phyloP scores from a whole-genome alignment of 2,888 invertebrate genomes.

The Callyntrura guangdongensis region DNA sequence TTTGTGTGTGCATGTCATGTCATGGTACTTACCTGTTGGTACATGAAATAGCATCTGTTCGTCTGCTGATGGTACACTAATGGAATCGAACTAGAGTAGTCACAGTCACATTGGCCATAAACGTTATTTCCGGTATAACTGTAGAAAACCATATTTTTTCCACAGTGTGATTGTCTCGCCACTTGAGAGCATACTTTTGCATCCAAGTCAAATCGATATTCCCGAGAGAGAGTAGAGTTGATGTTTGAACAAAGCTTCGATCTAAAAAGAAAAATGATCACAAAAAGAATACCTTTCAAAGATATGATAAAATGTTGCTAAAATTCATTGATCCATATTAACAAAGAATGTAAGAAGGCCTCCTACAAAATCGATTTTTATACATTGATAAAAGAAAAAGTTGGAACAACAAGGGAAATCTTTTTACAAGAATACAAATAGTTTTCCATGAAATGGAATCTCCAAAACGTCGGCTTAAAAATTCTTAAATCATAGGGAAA shows the following conservation, averaged over 20 bases:
- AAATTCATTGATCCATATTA: background rate
- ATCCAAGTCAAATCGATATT: constrained; percentile 67
- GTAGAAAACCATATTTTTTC: constrained; percentile 72
- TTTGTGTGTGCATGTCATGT: too few relatives aligned
- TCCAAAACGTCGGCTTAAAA: too few relatives aligned
- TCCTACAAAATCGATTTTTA: too few relatives aligned
- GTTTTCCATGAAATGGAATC: too few relatives aligned
- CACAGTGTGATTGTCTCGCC: constrained; percentile 62
- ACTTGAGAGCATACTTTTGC: constrained; percentile 63
- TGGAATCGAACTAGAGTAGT: constrained; percentile 50
- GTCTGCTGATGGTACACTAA: constrained; percentile 62
- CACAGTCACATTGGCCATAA: constrained; percentile 75
- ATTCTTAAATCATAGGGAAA: too few relatives aligned
- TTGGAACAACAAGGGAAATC: too few relatives aligned
- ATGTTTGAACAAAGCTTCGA: constrained; percentile 56
- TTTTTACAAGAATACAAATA: too few relatives aligned
- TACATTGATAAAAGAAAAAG: too few relatives aligned
- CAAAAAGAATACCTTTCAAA: too few relatives aligned
- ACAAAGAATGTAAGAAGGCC: too few relatives aligned
- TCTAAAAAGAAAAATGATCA: constrained; percentile 39
- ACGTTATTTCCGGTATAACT: constrained; percentile 40
- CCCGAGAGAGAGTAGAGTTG: background rate
- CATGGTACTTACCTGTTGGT: constrained; percentile 66
- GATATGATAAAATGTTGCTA: too few relatives aligned
- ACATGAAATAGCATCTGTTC: constrained; percentile 64